phyloP scores from a whole-genome alignment of 2,888 invertebrate species.

The Lepidochitona cinerea region DNA sequence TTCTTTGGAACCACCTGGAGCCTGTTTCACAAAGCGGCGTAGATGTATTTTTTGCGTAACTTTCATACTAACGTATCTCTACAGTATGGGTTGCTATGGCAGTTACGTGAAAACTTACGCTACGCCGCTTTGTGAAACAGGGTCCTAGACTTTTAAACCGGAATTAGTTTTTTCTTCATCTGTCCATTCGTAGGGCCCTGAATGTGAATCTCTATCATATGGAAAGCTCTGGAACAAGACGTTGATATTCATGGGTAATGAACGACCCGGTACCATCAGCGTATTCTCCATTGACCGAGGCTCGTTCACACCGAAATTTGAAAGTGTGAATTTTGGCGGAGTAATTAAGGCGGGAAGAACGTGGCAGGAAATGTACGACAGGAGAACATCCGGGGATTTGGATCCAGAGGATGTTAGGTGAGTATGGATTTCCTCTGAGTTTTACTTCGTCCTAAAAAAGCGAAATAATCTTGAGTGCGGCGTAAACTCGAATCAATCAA shows the following conservation, averaged over 20 bases:
- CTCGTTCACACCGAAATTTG: slow-evolving; percentile 2
- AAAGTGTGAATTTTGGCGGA: slow-evolving; percentile 15
- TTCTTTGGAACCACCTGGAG: too few species aligned
- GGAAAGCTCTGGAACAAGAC: slow-evolving; percentile 11
- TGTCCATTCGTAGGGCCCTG: slow-evolving; percentile 16
- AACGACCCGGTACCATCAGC: slow-evolving; percentile 11
- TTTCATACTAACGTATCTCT: too few species aligned
- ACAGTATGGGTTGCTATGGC: too few species aligned
- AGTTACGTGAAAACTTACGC: too few species aligned
- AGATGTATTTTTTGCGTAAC: too few species aligned
- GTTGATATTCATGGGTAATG: slow-evolving; percentile 18
- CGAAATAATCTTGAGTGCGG: too few species aligned
- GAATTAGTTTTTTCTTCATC: not conserved
- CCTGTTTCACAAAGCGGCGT: too few species aligned
- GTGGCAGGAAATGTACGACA: slow-evolving; percentile 13
- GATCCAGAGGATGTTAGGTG: slow-evolving; percentile 7
- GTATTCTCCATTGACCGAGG: slow-evolving; percentile 1
- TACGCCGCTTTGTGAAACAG: too few species aligned
- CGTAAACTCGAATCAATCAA: too few species aligned
- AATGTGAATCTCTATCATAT: slow-evolving; percentile 10
- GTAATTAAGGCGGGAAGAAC: not conserved
- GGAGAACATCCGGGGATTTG: slow-evolving; percentile 8
- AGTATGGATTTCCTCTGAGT: not conserved
- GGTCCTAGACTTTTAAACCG: too few species aligned
- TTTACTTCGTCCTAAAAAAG: too few species aligned